phyloP scores from a whole-genome alignment of 2,113 vertebrate species.

The Poeciliopsis turrubarensis region DNA sequence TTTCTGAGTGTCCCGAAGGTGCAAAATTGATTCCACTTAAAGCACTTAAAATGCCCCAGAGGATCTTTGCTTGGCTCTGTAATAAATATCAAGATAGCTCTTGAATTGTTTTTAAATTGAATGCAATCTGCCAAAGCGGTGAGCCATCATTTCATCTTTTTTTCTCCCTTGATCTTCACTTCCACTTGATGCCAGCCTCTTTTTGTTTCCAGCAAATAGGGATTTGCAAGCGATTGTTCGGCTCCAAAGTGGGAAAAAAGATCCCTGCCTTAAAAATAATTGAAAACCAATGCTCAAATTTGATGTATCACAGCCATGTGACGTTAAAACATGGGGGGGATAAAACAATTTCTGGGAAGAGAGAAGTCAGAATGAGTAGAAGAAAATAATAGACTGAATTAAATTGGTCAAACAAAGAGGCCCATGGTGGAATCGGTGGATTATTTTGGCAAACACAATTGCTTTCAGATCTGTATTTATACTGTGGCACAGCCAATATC shows the following conservation, averaged over 20 bases:
- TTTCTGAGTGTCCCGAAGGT: conserved; percentile 46
- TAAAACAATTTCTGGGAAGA: conserved; percentile 30
- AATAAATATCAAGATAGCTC: conserved; percentile 69
- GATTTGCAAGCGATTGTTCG: conserved; percentile 56
- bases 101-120: conserved; percentile 74
- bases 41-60: conserved; percentile 65
- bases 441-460: conserved; percentile 35
- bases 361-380: conserved; percentile 3
- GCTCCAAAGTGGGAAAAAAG: conserved; percentile 29
- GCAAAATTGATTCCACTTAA: conserved; percentile 68
- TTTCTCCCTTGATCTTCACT: conserved; percentile 36
- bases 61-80: conserved; percentile 51
- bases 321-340: conserved; percentile 34
- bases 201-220: conserved; percentile 62
- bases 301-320: conserved; percentile 41
- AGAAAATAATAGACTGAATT: conserved; percentile 25
- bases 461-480: conserved; percentile 19
- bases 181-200: conserved; percentile 51
- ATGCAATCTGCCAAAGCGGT: conserved; percentile 69
- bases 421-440: conserved; percentile 17
- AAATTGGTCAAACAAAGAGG: conserved; percentile 46
- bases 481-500: conserved; percentile 23
- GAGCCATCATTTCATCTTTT: conserved; percentile 55
- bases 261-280: conserved; percentile 44
- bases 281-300: conserved; percentile 32